Percentiles rank a stretch among this genome's conserved stretches.
phyloP scores from a whole-genome alignment of 2,113 vertebrate genomes.

The Abramis brama region DNA sequence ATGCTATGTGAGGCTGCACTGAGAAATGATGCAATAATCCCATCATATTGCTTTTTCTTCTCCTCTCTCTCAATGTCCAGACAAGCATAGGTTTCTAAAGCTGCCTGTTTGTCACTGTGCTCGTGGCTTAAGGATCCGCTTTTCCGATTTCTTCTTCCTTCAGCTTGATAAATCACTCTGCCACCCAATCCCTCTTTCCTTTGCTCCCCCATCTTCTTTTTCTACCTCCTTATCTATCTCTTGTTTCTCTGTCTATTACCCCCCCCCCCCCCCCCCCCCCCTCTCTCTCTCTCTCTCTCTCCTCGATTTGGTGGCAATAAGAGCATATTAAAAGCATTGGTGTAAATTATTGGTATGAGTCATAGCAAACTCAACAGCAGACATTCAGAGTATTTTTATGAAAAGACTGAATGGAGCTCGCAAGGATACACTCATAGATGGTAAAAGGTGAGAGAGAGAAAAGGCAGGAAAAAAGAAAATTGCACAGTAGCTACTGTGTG shows the following conservation, averaged over 20 bases:
- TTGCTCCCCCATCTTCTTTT: neutral
- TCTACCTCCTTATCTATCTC: neutral
- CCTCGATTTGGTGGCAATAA: neutral
- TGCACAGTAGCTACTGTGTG: conserved; percentile 3
- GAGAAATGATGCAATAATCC: neutral
- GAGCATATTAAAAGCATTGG: conserved; percentile 33
- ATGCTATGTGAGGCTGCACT: neutral
- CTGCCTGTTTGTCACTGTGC: conserved; percentile 1
- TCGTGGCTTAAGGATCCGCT: conserved; percentile 9
- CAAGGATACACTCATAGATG: conserved; percentile 18
- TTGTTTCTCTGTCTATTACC: neutral
- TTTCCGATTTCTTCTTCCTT: conserved; percentile 13
- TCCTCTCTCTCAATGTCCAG: neutral
- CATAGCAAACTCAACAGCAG: conserved; percentile 56
- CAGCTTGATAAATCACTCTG: conserved; percentile 15
- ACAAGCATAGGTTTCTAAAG: neutral
- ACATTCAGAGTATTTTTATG: conserved; percentile 30
- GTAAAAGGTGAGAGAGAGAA: conserved; percentile 9
- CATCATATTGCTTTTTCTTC: conserved; percentile 7
- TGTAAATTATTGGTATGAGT: conserved; percentile 53
- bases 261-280: no score
- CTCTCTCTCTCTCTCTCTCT: no score
- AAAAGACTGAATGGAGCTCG: conserved; percentile 23
- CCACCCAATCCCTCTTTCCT: neutral
- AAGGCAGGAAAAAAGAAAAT: conserved; percentile 1